These are phyloP conservation scores for Troides aeacus DNA, from an alignment of 2,888 invertebrate species.

Conservation along the genomic window DNA sequence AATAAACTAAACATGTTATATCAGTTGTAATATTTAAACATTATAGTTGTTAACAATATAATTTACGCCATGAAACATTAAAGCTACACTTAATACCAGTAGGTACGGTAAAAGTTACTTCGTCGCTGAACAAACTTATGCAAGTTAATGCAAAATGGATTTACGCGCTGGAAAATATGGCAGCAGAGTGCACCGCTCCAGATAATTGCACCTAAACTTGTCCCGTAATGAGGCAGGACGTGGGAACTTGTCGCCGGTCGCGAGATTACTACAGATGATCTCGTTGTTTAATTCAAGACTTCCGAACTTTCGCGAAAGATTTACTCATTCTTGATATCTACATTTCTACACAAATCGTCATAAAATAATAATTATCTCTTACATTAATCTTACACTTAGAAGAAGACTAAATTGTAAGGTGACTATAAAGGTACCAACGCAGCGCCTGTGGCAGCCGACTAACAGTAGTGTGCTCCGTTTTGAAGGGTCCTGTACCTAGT, in stretches of 20 bases:
- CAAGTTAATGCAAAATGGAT: conserved; percentile 69
- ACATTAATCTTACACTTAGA: too few species aligned
- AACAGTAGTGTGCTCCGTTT: too few species aligned
- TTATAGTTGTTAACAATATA: background rate
- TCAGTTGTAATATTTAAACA: too few species aligned
- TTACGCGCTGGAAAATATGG: conserved; percentile 64
- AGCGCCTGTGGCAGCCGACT: too few species aligned
- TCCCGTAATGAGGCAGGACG: conserved; percentile 59
- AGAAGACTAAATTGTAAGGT: too few species aligned
- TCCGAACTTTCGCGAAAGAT: background rate
- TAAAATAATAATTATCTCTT: too few species aligned
- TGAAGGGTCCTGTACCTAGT: too few species aligned
- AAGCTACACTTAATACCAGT: conserved; percentile 56
- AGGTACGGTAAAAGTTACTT: conserved; percentile 42
- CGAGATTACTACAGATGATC: background rate
- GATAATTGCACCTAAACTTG: conserved; percentile 71
- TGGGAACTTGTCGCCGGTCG: conserved; percentile 33
- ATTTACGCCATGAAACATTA: conserved; percentile 34
- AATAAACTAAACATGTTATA: too few species aligned
- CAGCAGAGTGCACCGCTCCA: conserved; percentile 62
- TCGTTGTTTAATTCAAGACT: background rate
- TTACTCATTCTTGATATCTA: too few species aligned
- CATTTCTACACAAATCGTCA: too few species aligned
- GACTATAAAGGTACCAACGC: too few species aligned
- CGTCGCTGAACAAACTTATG: conserved; percentile 45